Percentiles rank a stretch among this genome's conserved stretches.
Evolutionary conservation across 2,888 invertebrate genomes (phyloP).

Genomic region (Hymenopus coronatus): DNA sequence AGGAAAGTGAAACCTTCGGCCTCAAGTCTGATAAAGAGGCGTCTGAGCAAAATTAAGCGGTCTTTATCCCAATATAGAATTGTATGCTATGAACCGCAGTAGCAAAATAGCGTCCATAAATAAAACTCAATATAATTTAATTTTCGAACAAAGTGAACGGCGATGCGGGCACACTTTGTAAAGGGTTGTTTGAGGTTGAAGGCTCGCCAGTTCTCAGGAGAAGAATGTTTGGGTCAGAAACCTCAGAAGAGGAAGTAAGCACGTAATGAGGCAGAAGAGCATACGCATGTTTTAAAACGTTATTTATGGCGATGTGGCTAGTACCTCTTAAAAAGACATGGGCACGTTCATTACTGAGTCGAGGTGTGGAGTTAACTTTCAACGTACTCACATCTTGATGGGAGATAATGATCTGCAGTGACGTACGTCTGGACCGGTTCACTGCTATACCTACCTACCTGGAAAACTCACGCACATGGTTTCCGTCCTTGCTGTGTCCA

Average conservation of each 20-base stretch:
- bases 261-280: neutral
- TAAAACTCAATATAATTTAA: no score
- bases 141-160: no score
- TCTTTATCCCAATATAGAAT: no score
- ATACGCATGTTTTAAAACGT: neutral
- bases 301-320: neutral
- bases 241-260: neutral
- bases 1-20: no score
- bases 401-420: neutral
- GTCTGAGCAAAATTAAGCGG: no score
- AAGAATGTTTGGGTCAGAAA: neutral
- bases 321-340: neutral
- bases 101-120: no score
- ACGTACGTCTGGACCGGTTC: neutral
- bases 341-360: neutral
- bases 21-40: no score
- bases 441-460: neutral
- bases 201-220: no score
- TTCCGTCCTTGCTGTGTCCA: no score
- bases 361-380: neutral
- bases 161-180: no score
- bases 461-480: neutral
- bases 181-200: no score
- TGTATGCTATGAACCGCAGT: no score
- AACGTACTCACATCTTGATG: neutral